These are phyloP conservation scores for Ypsolopha sequella DNA, from an alignment of 2,888 invertebrate genomes.

Conservation along the genomic window DNA sequence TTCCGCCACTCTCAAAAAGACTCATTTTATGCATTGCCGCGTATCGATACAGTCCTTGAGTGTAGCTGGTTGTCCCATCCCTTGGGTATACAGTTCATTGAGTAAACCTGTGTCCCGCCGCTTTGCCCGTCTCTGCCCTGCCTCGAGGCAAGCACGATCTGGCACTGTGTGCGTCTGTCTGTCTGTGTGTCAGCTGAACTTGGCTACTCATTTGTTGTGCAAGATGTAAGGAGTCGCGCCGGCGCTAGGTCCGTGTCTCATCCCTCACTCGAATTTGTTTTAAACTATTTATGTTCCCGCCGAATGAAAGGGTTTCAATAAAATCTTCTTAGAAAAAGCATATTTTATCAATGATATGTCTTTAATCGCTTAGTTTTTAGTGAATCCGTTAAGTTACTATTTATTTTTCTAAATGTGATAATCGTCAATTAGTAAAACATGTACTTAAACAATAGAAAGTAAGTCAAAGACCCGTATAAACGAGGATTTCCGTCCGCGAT, in stretches of 20 bases:
- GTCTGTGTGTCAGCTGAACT: slow-evolving; percentile 13
- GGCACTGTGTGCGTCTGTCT: slow-evolving; percentile 21
- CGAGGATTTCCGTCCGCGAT: slow-evolving; percentile 13
- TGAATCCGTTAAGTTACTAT: too few species aligned
- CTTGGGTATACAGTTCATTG: slow-evolving; percentile 44
- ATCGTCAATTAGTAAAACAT: background rate
- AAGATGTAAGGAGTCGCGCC: slow-evolving; percentile 9
- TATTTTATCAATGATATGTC: too few species aligned
- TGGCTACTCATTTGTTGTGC: slow-evolving; percentile 30
- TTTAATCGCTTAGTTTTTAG: too few species aligned
- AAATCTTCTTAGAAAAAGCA: too few species aligned
- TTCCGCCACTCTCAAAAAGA: too few species aligned
- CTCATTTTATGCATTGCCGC: slow-evolving; percentile 10
- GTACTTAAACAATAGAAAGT: slow-evolving; percentile 15
- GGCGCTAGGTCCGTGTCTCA: slow-evolving; percentile 15
- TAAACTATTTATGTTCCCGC: too few species aligned
- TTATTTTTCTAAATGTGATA: too few species aligned
- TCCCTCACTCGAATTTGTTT: slow-evolving; percentile 11
- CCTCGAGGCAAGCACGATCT: slow-evolving; percentile 25
- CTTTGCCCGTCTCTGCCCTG: slow-evolving; percentile 13
- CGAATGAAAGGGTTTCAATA: too few species aligned
- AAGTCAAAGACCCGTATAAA: slow-evolving; percentile 12
- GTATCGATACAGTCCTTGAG: slow-evolving; percentile 13
- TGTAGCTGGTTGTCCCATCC: slow-evolving; percentile 15
- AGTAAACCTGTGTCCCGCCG: slow-evolving; percentile 45